Base-by-base conservation (phyloP, 2,888 invertebrate genomes). In the Erannis defoliaria region DNA sequence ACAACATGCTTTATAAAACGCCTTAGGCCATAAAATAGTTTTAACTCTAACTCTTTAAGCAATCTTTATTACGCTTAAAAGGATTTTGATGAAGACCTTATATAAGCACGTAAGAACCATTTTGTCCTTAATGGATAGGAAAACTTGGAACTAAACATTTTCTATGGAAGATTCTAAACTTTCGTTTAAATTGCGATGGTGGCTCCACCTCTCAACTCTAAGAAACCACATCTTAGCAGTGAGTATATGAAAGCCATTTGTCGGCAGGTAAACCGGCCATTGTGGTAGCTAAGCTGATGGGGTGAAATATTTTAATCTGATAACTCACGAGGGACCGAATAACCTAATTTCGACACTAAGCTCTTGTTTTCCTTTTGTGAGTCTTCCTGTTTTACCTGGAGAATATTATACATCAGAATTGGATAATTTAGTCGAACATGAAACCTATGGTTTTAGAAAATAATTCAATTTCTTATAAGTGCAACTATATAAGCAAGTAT, bases 161-260 rank as follows among this genome's bases (percentile, higher is more conserved):
- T 31, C 2, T 3, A 45, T 2, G 16, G 23, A n/a, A 5, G 12
- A n/a, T 12, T 23, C 9, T 29, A 10, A n/a, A 5, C n/a, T n/a
- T 18, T 46, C 19, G 5, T 18, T 12, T 3, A 12, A 1, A 19
- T 5, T 10, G 8, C 12, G 46, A 1, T 46, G 4, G 46, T 46
- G n/a, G 46, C 31, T 18, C 46, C 31, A 12, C 12, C 31, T 5
- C 3, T 31, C 1, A n/a, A 8, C 6, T 42, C 1, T 2, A n/a
- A 2, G 6, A 12, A 8, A 5, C 18, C 18, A 12, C 8, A 19
- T 12, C 19, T 67, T 78, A 69, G 86, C 81, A 85, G 86, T 82
- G 14, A 80, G 75, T 81, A 71, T 78, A 86, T 82, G 74, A 85
- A 82, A 68, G 67, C 68, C 73, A 86, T 89, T 88, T 89, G 88